Base-by-base conservation (phyloP, 2,113 vertebrate genomes). In the Excalfactoria chinensis region DNA sequence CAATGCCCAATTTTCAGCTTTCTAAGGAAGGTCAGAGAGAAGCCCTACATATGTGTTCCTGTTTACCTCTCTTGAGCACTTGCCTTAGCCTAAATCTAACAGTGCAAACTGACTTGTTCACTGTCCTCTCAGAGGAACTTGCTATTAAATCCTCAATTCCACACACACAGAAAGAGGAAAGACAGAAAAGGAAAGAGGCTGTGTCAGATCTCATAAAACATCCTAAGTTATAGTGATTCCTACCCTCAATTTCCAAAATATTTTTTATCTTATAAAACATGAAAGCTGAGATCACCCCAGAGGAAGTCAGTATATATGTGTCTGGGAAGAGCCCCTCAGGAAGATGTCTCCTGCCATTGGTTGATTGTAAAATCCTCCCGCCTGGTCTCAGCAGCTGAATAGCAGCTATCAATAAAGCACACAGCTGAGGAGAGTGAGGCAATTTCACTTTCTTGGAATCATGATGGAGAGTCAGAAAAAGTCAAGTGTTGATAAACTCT, bases 291-390 rank as follows among this genome's bases (percentile, higher is more conserved):
- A 70, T 96, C 73, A 93, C 90, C 59, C 87, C 49, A 60, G 72
- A 82, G 85, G 96, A 90, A 90, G 69, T 86, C 81, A 95, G 90
- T 95, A 94, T 94, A 89, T 96, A 76, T 32, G 56, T 70, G 85
- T 56, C 51, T 94, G 89, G 73, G 75, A 79, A 84, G 87, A 34
- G 80, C 78, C 86, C 32, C 66, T 95, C 12, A 78, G 92, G 80
- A 94, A 91, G 68, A 69, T 10, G 1, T 93, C 88, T 90, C 81
- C 84, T 73, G 72, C 91, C 96, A 88, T 51, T 93, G 83, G 85
- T 79, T 25, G 18, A 73, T 92, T 95, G 78, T 93, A 88, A 88
- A 81, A 89, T 30, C 72, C 32, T 96, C 91, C 93, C 11, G 68
- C 93, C 34, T 89, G 22, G 62, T 86, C 92, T 84, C 90, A 11